Conservation (phyloP, 2,113 vertebrate genomes). For the Collichthys lucidus region DNA sequence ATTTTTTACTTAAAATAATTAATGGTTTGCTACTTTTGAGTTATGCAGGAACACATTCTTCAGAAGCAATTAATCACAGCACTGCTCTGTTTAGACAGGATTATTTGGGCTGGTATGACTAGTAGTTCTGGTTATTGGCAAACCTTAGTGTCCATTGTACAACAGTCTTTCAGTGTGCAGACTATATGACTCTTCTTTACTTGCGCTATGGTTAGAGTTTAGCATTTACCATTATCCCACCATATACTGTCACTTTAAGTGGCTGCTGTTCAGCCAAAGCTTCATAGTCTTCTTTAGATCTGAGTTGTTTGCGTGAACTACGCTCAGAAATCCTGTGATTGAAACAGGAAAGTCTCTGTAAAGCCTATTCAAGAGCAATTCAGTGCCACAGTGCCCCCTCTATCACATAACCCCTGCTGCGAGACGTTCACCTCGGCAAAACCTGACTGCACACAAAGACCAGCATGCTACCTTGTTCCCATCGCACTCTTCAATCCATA, state of each 20-base stretch:
- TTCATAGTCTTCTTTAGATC: background rate
- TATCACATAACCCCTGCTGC: background rate
- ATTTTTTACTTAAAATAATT: no score
- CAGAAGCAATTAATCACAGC: background rate
- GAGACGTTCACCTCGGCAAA: conserved; percentile 9
- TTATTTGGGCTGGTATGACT: background rate
- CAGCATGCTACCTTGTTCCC: conserved; percentile 32
- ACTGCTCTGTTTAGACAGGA: background rate
- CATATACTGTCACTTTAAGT: no score
- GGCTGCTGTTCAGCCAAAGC: no score
- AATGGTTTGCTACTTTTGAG: background rate
- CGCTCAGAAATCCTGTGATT: background rate
- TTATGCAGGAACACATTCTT: background rate
- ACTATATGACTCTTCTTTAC: no score
- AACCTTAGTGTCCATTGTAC: background rate
- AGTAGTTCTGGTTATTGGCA: background rate
- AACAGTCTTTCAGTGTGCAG: no score
- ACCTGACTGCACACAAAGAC: conserved; percentile 17
- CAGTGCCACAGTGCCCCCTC: background rate
- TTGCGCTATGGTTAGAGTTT: no score
- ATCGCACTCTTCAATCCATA: conserved; percentile 39
- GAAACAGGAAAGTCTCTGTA: conserved; percentile 4
- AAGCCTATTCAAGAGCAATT: background rate
- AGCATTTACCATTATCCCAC: no score
- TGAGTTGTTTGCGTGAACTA: background rate